Percentiles rank a stretch among this genome's conserved stretches.
Evolutionary conservation across 2,888 invertebrate species (phyloP).

Genomic region (Cylindroiulus punctatus): DNA sequence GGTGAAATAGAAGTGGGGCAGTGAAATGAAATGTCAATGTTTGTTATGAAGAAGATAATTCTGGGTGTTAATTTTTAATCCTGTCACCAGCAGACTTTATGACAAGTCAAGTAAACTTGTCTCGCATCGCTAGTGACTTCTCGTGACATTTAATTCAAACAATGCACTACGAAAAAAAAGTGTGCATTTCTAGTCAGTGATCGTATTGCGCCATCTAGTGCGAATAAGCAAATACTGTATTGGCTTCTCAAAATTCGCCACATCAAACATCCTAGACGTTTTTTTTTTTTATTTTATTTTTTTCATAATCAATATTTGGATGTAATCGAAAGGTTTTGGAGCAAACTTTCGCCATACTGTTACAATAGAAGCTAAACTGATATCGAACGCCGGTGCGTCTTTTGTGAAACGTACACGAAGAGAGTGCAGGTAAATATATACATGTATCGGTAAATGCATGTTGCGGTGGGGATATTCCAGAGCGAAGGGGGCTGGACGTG

Average conservation of each 20-base stretch:
- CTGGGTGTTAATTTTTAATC: too few relatives aligned
- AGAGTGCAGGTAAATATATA: slow-evolving; percentile 4
- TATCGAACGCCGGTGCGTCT: slow-evolving; percentile 3
- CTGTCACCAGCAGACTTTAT: too few relatives aligned
- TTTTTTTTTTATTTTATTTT: too few relatives aligned
- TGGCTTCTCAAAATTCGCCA: neutral
- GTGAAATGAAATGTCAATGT: too few relatives aligned
- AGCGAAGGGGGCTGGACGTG: neutral
- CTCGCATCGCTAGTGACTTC: too few relatives aligned
- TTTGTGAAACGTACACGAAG: slow-evolving; percentile 19
- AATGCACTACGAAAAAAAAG: too few relatives aligned
- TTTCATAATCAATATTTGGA: slow-evolving; percentile 32
- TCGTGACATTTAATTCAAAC: too few relatives aligned
- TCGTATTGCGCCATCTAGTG: neutral
- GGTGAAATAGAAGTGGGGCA: too few relatives aligned
- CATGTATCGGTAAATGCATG: neutral
- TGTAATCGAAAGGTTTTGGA: slow-evolving; percentile 24
- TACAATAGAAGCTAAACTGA: slow-evolving; percentile 25
- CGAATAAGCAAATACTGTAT: neutral
- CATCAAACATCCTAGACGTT: neutral
- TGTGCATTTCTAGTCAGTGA: too few relatives aligned
- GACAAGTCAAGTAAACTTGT: too few relatives aligned
- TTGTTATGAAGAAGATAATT: too few relatives aligned
- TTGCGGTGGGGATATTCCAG: neutral
- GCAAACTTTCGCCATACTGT: neutral